Base-by-base conservation (phyloP, 2,888 invertebrate species). In the Pilophorus perplexus region DNA sequence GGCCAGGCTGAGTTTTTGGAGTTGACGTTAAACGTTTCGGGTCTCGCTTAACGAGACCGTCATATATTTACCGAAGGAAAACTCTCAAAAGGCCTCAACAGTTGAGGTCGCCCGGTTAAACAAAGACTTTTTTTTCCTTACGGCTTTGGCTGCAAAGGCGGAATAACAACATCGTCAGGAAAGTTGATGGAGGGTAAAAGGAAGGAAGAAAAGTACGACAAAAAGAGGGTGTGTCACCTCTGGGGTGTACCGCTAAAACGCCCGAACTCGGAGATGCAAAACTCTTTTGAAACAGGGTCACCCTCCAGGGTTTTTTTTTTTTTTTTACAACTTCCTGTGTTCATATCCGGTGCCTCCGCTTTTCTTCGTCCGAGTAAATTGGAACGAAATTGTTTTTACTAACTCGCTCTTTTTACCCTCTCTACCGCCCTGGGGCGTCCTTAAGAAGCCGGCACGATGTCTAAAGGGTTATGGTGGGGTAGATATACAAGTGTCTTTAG, bases 361-460 rank as follows among this genome's bases (percentile, higher is more conserved):
- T 33, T 33, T 16, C 28, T 16, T 10, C 8, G 14, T 28, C 28
- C 16, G n/a, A 6, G 28, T 25, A 28, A 52, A 52, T 52, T 52
- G 52, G 28, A 52, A 52, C 52, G 28, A 52, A 52, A 52, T 52
- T 52, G 52, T 52, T 52, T 52, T 52, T n/a, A 28, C 28, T 28
- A 52, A n/a, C 27, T 50, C n/a, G 52, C 25, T 16, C 52, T 52
- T 52, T 52, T 28, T 52, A 33, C 33, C 12, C 33, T n/a, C n/a
- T n/a, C n/a, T n/a, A 25, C 44, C 23, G 3, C 46, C n/a, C 46
- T 1, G 14, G 23, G 46, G 46, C 23, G 46, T 23, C 12, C n/a
- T 25, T n/a, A n/a, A n/a, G n/a, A n/a, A n/a, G n/a, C n/a, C n/a
- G n/a, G n/a, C n/a, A n/a, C n/a, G n/a, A n/a, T n/a, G n/a, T n/a